A percentile compares a stretch with the other conserved stretches of the same genome.
Evolutionary conservation across 1,140 invertebrate genomes (phyloP).

Genomic region (Palaemon carinicauda): DNA sequence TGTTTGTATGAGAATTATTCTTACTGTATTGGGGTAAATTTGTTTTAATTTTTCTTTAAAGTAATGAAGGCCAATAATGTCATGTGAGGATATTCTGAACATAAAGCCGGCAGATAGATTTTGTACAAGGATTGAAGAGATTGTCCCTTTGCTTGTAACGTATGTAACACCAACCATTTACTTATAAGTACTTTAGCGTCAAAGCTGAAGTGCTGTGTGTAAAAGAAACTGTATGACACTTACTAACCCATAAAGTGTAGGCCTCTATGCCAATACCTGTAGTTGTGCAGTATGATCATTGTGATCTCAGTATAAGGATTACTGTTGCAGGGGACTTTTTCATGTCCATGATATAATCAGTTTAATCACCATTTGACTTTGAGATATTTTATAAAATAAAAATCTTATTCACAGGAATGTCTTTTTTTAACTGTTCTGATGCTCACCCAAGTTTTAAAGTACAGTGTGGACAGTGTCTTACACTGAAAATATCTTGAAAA

Average conservation of each 20-base stretch:
- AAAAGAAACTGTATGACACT: neutral
- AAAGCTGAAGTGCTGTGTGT: constrained; percentile 36
- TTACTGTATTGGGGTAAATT: no score
- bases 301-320: constrained; percentile 10
- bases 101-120: neutral
- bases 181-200: constrained; percentile 27
- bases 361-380: constrained; percentile 24
- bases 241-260: neutral
- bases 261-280: neutral
- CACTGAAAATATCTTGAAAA: neutral
- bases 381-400: constrained; percentile 56
- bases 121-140: constrained; percentile 5
- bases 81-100: neutral
- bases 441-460: no score
- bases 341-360: constrained; percentile 31
- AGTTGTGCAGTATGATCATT: constrained; percentile 20
- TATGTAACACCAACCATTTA: constrained; percentile 17
- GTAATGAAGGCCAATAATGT: no score
- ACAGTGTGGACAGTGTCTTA: neutral
- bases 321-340: constrained; percentile 22
- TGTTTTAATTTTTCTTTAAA: no score
- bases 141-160: constrained; percentile 30
- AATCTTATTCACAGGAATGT: neutral
- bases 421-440: neutral
- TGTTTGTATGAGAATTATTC: no score